Conservation (phyloP, 2,113 vertebrate species). For the Phoxinus phoxinus region DNA sequence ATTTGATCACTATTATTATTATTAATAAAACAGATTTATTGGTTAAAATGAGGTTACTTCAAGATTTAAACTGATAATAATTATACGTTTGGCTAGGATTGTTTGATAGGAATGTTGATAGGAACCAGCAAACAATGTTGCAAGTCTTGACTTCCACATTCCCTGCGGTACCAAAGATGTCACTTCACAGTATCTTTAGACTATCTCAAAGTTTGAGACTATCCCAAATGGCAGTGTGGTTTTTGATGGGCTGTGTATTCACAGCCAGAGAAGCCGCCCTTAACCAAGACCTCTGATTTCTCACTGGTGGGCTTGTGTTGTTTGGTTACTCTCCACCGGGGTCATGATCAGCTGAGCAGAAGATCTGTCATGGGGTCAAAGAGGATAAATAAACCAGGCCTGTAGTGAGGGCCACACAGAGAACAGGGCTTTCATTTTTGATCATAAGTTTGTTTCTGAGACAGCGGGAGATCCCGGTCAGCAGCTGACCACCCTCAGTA, state of each 20-base stretch:
- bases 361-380: slow-evolving; percentile 45
- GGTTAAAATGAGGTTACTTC: no score
- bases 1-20: background rate
- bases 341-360: slow-evolving; percentile 44
- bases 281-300: slow-evolving; percentile 35
- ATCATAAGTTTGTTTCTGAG: slow-evolving; percentile 68
- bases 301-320: slow-evolving; percentile 25
- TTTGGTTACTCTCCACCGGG: slow-evolving; percentile 33
- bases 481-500: slow-evolving; percentile 58
- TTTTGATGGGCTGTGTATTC: slow-evolving; percentile 21
- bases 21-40: background rate
- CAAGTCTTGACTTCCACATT: background rate
- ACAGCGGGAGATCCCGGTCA: slow-evolving; percentile 63
- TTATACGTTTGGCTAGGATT: background rate
- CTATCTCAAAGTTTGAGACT: background rate
- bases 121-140: background rate
- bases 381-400: slow-evolving; percentile 63
- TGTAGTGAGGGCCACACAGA: slow-evolving; percentile 54
- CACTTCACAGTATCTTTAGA: background rate
- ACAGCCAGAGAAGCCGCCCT: slow-evolving; percentile 7
- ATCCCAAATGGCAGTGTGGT: slow-evolving; percentile 11
- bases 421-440: slow-evolving; percentile 61
- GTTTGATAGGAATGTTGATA: slow-evolving; percentile 1
- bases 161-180: background rate
- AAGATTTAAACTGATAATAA: no score